A percentile compares a stretch with the other conserved stretches of the same genome.
Evolutionary conservation across 1,140 invertebrate species (phyloP).

Genomic region (Procambarus virginalis): DNA sequence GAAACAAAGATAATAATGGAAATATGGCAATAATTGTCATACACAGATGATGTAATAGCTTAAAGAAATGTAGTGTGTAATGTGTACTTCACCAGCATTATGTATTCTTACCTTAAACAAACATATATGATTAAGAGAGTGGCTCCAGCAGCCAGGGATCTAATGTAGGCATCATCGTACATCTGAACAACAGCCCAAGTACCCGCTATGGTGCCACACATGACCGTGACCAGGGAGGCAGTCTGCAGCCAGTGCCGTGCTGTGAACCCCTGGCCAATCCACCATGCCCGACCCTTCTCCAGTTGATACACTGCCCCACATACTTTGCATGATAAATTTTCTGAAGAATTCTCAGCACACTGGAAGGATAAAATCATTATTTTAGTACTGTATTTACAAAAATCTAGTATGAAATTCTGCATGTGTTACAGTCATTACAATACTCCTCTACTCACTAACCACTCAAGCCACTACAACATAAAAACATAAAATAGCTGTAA

Average conservation of each 20-base stretch:
- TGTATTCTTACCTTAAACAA: conserved; percentile 82
- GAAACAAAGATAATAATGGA: too few relatives aligned
- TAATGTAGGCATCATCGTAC: conserved; percentile 84
- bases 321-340: conserved; percentile 85
- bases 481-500: neutral
- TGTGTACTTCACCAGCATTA: too few relatives aligned
- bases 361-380: conserved; percentile 3
- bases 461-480: neutral
- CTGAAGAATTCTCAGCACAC: conserved; percentile 78
- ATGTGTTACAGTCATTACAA: too few relatives aligned
- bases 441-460: neutral
- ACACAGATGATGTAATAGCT: too few relatives aligned
- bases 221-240: conserved; percentile 79
- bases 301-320: conserved; percentile 84
- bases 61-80: too few relatives aligned
- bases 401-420: too few relatives aligned
- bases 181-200: conserved; percentile 89
- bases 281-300: conserved; percentile 79
- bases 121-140: conserved; percentile 88
- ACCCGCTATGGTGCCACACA: conserved; percentile 83
- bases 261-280: conserved; percentile 85
- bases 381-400: too few relatives aligned
- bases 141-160: conserved; percentile 86
- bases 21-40: too few relatives aligned
- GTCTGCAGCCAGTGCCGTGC: conserved; percentile 87